Base-by-base conservation (phyloP, 2,797 vertebrate species). In the Danionella dracula region DNA sequence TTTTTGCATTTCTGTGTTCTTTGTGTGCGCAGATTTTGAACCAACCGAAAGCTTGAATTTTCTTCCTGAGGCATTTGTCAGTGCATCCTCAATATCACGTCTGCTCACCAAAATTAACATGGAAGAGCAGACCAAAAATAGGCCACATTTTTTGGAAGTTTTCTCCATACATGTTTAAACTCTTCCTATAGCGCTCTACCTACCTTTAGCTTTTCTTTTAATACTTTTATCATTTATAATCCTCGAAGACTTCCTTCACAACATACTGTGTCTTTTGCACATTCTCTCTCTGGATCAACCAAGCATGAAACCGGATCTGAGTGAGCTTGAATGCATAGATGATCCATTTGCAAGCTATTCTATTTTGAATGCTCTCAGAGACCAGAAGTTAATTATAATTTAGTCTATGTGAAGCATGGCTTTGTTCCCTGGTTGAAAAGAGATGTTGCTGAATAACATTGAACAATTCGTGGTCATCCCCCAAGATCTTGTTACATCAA, bases 301-400 rank as follows among this genome's bases (percentile, higher is more conserved):
- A 54, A 63, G 42, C 23, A 20, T 38, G 35, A 71, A 77, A 64
- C 19, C 74, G 16, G 56, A 60, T 71, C 37, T 62, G 27, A 69
- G 42, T 23, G 20, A 37, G 59, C 66, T 46, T 54, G 4, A 20
- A 16, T 66, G 63, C 34, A 29, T 8, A 41, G 27, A 31, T 41
- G 37, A n/a, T 60, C 58, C 59, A 41, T 58, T 68, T 38, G 15
- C 54, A 32, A 37, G 49, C 21, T 10, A 45, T 42, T 35, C 35
- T 50, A 49, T 31, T 48, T 50, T 34, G 46, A 6, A 64, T 34
- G 4, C 15, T 67, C 23, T 40, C 11, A 10, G 16, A 45, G 13
- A 38, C 27, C 6, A n/a, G 10, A 50, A 71, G 12, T 37, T 38
- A 31, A 41, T 48, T 45, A 16, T 11, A 21, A 57, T 13, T 40